Evolutionary conservation across 2,888 invertebrate species (phyloP), one percentile per base, ranked within the genome.

Genomic region (Rotaria macrura): DNA sequence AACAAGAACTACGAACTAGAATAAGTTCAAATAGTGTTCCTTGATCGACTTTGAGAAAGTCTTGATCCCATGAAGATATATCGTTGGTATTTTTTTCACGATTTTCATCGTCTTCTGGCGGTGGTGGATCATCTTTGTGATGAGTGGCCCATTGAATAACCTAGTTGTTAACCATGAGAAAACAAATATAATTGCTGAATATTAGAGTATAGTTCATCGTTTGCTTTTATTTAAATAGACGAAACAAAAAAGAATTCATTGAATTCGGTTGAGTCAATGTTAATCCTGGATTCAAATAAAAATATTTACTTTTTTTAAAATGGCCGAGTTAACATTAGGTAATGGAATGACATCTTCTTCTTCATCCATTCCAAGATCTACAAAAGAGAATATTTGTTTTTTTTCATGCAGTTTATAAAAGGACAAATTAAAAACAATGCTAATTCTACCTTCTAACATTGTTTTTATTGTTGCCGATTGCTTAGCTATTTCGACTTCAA

Each of bases 11-110:
- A 79, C 43, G 6, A 25, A 79, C 79, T 90, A 98, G 92, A 89
- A 98, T 97, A 74, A 98, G 92, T 92, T 97, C 97, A 90, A 97
- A 97, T 25, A 98, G 92, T 1, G 97, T 97, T 87, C 96, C 96
- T 91, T 97, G 97, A 91, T 97, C 97, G 54, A 98, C 97, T 93
- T 99, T 99, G 17, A 99, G 92, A 90, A 99, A 99, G 91, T 99
- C 98, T 0, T 96, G 96, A 92, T 99, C 99, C 99, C 99, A 99
- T 0, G 96, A 96, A 43, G 95, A 95, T 88, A 99, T 99, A 90
- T 99, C 98, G 90, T 99, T 98, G 0, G 98, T 98, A n/a, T 98
- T 93, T 89, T 97, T 98, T 90, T 97, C 96, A 90, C 98, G 97
- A 89, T 97, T 97, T 89, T 99, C 97, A 91, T 97, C 97, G 17